Conservation (phyloP, 2,888 invertebrate species). For the Erebia ligea region DNA sequence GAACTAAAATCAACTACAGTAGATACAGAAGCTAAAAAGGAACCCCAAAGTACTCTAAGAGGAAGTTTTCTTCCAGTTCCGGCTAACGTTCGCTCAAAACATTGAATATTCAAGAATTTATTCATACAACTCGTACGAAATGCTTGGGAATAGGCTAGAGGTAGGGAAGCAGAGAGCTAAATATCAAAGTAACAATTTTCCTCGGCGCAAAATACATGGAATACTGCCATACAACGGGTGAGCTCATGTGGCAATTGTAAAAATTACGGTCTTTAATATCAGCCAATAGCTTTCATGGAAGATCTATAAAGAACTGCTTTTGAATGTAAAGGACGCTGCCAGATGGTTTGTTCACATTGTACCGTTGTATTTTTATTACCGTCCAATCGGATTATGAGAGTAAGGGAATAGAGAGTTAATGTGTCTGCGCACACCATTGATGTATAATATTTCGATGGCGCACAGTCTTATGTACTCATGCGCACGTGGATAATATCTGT, state of each 20-base stretch:
- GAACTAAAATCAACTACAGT: no score
- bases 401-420: no score
- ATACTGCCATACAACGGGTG: conserved; percentile 19
- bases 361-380: no score
- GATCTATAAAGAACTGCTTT: conserved; percentile 34
- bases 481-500: no score
- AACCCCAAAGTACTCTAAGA: background rate
- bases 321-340: conserved; percentile 31
- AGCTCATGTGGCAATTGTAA: conserved; percentile 31
- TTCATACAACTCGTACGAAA: background rate
- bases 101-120: background rate
- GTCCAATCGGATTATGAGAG: no score
- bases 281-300: conserved; percentile 32
- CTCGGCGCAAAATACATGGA: conserved; percentile 8
- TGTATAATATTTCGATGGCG: no score
- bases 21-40: background rate
- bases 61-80: no score
- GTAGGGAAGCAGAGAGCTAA: background rate
- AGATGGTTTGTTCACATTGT: conserved; percentile 8
- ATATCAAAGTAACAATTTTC: conserved; percentile 9
- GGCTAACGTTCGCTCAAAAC: background rate
- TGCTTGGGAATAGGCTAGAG: background rate
- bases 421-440: no score
- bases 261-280: conserved; percentile 38
- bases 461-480: no score